Percentiles rank a stretch among this genome's conserved stretches.
Evolutionary conservation across 2,888 invertebrate species (phyloP).

Genomic region (Limulus polyphemus): DNA sequence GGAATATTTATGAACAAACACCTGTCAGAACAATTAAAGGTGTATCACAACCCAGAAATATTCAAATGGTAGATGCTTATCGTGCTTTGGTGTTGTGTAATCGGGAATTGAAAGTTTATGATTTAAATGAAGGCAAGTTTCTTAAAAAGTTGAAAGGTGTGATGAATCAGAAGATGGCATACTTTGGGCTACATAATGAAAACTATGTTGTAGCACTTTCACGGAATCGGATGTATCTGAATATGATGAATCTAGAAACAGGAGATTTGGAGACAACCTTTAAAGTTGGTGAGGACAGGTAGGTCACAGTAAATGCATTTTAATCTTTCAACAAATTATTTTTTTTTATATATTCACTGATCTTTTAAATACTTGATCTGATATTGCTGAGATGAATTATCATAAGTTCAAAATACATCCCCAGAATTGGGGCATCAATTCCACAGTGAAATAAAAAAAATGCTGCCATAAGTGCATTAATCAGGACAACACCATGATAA

Average conservation of each 20-base stretch:
- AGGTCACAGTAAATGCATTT: not conserved
- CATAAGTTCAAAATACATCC: too few species aligned
- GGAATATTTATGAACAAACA: slow-evolving; percentile 53
- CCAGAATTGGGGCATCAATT: too few species aligned
- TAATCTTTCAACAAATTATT: too few species aligned
- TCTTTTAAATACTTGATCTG: too few species aligned
- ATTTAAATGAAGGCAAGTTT: slow-evolving; percentile 58
- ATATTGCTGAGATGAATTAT: too few species aligned
- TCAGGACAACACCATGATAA: too few species aligned
- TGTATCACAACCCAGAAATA: slow-evolving; percentile 60
- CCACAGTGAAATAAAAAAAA: too few species aligned
- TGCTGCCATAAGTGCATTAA: too few species aligned
- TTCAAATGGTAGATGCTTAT: slow-evolving; percentile 55
- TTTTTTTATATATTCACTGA: too few species aligned
- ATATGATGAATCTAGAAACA: slow-evolving; percentile 67
- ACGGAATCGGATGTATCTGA: slow-evolving; percentile 76
- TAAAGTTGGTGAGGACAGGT: slow-evolving; percentile 61
- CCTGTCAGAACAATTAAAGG: slow-evolving; percentile 54
- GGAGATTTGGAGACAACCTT: slow-evolving; percentile 74
- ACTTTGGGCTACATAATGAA: slow-evolving; percentile 67
- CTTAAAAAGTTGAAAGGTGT: slow-evolving; percentile 59
- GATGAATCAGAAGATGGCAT: slow-evolving; percentile 88
- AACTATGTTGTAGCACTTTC: slow-evolving; percentile 68
- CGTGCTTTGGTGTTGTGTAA: slow-evolving; percentile 67
- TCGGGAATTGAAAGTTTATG: slow-evolving; percentile 64